Conservation (phyloP, 2,888 invertebrate genomes). For the Agriopis leucophaearia region DNA sequence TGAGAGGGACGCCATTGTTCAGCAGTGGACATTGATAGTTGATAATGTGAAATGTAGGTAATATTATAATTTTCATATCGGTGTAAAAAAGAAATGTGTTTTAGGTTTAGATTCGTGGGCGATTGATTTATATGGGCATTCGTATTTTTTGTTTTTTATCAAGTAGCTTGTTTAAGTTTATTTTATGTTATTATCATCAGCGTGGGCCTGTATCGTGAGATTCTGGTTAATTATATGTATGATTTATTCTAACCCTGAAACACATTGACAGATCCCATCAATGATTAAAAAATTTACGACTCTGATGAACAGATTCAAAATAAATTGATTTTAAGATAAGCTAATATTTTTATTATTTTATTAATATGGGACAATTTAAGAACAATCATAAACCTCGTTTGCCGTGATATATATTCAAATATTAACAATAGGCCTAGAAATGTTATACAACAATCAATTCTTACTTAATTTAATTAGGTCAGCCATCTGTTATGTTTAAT, state of each 20-base stretch:
- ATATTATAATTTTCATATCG: too few species aligned
- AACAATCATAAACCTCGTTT: slow-evolving; percentile 10
- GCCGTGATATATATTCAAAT: slow-evolving; percentile 14
- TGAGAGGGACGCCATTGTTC: too few species aligned
- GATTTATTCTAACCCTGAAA: slow-evolving; percentile 4
- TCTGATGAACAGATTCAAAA: not conserved
- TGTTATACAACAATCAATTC: slow-evolving; percentile 37
- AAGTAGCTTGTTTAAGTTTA: not conserved
- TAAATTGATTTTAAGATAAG: slow-evolving; percentile 2
- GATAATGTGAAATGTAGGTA: too few species aligned
- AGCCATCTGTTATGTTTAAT: slow-evolving; percentile 52
- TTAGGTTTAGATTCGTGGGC: not conserved
- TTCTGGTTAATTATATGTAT: not conserved
- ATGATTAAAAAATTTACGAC: not conserved
- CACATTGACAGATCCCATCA: not conserved
- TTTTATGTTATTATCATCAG: not conserved
- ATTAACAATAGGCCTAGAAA: slow-evolving; percentile 9
- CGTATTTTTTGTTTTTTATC: not conserved
- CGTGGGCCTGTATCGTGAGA: not conserved
- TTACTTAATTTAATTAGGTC: slow-evolving; percentile 37
- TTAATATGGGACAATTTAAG: not conserved
- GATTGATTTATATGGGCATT: too few species aligned
- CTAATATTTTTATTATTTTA: not conserved
- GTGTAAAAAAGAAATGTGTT: too few species aligned
- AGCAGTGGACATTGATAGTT: too few species aligned